Percentiles rank a stretch among this genome's conserved stretches.
Evolutionary conservation across 1,140 invertebrate genomes (phyloP).

Genomic region (Archegozetes longisetosus): DNA sequence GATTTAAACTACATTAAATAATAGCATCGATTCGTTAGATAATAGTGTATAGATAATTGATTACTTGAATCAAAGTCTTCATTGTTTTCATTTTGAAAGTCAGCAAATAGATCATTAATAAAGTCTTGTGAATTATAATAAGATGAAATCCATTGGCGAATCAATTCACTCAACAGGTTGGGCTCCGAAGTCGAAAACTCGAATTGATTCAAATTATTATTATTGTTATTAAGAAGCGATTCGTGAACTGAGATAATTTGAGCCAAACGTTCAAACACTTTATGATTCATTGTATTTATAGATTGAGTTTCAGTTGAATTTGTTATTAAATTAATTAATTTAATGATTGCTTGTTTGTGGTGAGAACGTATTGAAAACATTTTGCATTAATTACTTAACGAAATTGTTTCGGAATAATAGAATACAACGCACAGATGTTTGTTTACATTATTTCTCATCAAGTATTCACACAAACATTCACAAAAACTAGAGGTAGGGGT

Average conservation of each 20-base stretch:
- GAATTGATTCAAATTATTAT: not conserved
- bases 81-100: not conserved
- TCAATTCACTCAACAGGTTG: too few species aligned
- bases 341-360: not conserved
- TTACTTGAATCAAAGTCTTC: not conserved
- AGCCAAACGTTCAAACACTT: not conserved
- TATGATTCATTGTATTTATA: not conserved
- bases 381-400: too few species aligned
- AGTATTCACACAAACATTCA: too few species aligned
- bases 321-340: not conserved
- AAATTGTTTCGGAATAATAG: too few species aligned
- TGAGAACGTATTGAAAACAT: slow-evolving; percentile 15
- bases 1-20: too few species aligned
- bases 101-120: too few species aligned
- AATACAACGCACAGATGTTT: too few species aligned
- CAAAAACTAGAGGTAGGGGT: too few species aligned
- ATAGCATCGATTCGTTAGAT: not conserved
- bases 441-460: too few species aligned
- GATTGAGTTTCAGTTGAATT: not conserved
- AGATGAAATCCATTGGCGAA: too few species aligned
- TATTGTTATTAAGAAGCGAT: not conserved
- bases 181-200: too few species aligned
- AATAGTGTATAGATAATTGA: not conserved
- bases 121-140: too few species aligned
- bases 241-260: not conserved